Base-by-base conservation (phyloP, 2,888 invertebrate genomes). In the Andrena bicolor region DNA sequence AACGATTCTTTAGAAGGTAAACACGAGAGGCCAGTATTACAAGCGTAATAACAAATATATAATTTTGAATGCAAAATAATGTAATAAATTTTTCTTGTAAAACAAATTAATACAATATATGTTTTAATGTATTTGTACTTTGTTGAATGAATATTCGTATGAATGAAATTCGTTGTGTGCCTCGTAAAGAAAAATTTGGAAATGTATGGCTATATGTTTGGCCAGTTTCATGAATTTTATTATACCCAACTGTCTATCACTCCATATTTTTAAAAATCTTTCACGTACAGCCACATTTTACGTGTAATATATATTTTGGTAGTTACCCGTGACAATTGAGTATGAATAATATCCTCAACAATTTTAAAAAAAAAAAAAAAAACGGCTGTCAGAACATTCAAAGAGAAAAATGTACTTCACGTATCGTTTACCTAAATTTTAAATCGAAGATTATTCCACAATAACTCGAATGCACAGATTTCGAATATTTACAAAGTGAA, bases 1-100 rank as follows among this genome's bases (percentile, higher is more conserved):
- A 99, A 99, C 93, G 95, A 96, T 53, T 96, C 97, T 88, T 95
- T 99, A 74, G 96, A 98, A 93, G 98, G 97, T 10, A 97, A 97
- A 93, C 96, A 97, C 92, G 96, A 96, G 86, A 95, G 98, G 74
- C 98, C 98, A 69, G 98, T 97, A 30, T 94, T 98, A 83, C 98
- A 98, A 94, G 97, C 97, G 48, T 98, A 96, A 94, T 53, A 35
- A n/a, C 13, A 53, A 28, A 30, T 61, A n/a, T 4, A 16, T 20
- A 30, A 61, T 23, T 30, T 26, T 53, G 1, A 51, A 13, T 49
- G 20, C 69, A 71, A 6, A 66, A 66, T 56, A 65, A 41, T 28
- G 7, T 28, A 32, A 35, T n/a, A 41, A 73, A 30, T 20, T n/a
- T 10, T 58, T 49, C 10, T 60, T 60, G 28, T 28, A 10, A 16